phyloP scores from a whole-genome alignment of 1,140 invertebrate genomes.

The Psix sp. region DNA sequence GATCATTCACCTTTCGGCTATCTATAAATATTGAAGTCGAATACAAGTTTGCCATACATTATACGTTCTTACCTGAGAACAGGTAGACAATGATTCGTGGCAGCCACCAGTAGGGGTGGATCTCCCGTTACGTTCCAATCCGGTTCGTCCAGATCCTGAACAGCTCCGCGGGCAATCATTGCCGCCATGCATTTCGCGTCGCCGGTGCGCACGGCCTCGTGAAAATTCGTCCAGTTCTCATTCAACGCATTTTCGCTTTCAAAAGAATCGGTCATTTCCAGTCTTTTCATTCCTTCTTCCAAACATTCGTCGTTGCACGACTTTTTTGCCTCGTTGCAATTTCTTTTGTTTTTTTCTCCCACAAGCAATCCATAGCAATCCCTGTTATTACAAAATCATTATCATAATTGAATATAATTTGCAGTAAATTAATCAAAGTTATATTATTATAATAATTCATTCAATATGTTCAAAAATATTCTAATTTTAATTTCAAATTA shows the following conservation, averaged over 20 bases:
- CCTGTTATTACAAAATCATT: no score
- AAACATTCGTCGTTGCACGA: neutral
- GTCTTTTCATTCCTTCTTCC: conserved; percentile 2
- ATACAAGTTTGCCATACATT: conserved; percentile 15
- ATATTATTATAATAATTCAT: no score
- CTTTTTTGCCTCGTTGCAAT: conserved; percentile 1
- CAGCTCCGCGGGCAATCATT: conserved; percentile 62
- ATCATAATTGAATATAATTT: no score
- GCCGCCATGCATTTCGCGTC: conserved; percentile 61
- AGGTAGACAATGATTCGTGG: conserved; percentile 67
- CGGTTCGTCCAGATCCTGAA: conserved; percentile 71
- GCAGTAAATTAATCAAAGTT: no score
- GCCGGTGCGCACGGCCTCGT: conserved; percentile 67
- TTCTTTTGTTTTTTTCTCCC: neutral
- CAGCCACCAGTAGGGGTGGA: conserved; percentile 72
- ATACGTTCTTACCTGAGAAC: conserved; percentile 66
- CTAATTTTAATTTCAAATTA: no score
- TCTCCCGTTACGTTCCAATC: conserved; percentile 74
- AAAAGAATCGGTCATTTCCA: neutral
- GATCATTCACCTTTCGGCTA: conserved; percentile 13
- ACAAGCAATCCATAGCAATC: no score
- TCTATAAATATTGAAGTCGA: conserved; percentile 40
- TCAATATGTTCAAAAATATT: no score
- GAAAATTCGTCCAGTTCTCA: conserved; percentile 51
- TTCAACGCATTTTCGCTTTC: conserved; percentile 15